Evolutionary conservation across 2,888 invertebrate genomes (phyloP), one percentile per base, ranked within the genome.

Genomic region (Julus scandinavius): DNA sequence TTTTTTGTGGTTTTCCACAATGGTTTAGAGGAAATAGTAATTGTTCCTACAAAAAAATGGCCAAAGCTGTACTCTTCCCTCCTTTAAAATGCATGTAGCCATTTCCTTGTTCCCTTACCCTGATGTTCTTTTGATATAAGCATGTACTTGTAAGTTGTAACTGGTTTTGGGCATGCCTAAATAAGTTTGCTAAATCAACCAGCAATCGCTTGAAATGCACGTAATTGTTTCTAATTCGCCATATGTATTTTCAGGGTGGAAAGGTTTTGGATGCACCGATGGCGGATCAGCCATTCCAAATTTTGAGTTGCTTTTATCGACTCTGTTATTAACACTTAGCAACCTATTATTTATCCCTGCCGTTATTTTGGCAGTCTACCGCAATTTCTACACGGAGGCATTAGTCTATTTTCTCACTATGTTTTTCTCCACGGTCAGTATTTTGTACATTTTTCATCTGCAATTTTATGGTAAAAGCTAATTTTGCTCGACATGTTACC

Each of bases 341-440:
- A 93, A 93, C 90, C 89, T 93, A 49, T 91, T 92, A 90, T 93
- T 93, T 89, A 90, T 92, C 9, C 93, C 93, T 7, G 92, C 92
- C 85, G 91, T 92, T 50, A 87, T 91, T 20, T 87, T 93, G 50
- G 92, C 93, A 20, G 72, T 92, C 2, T 91, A 91, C 83, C 90
- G 92, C 20, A 90, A 90, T 40, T 91, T 91, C 89, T 92, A 90
- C 90, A 90, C 91, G 2, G 92, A 93, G 89, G 92, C 92, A 4
- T 89, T 92, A 4, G 91, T 93, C 49, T 93, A 92, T 90, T 89
- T 90, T n/a, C 91, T 91, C 90, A 93, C 92, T 87, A 92, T 93
- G 92, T 91, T 93, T 89, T 93, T 92, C 89, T 93, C 93, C 17
- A 91, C 91, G 88, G 92, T 92, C 90, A 91, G 92, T 91, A n/a